phyloP scores from a whole-genome alignment of 1,140 invertebrate species.

The Drosophila trapezifrons region DNA sequence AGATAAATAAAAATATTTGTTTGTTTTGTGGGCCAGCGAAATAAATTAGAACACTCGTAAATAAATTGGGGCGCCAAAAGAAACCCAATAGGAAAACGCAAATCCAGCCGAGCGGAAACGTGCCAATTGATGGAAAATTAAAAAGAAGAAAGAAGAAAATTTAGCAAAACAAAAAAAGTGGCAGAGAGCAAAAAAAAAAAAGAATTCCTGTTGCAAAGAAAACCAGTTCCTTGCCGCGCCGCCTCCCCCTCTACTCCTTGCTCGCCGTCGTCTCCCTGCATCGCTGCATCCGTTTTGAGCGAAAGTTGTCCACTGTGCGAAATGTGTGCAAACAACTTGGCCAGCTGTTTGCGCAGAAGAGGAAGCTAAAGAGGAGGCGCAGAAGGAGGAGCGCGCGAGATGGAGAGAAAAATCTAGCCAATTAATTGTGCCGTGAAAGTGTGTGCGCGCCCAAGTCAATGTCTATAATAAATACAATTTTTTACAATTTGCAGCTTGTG shows the following conservation, averaged over 20 bases:
- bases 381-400: neutral
- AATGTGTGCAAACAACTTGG: conserved; percentile 68
- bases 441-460: conserved; percentile 44
- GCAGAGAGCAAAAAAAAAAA: conserved; percentile 10
- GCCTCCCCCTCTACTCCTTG: neutral
- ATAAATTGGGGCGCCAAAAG: conserved; percentile 47
- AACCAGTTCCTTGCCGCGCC: conserved; percentile 56
- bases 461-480: conserved; percentile 75
- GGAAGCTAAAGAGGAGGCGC: neutral
- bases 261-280: conserved; percentile 19
- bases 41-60: conserved; percentile 71
- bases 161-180: conserved; percentile 18
- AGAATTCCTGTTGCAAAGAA: conserved; percentile 70
- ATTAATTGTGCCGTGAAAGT: conserved; percentile 77
- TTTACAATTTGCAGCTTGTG: conserved; percentile 66
- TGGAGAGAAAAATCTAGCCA: conserved; percentile 67
- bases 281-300: conserved; percentile 77
- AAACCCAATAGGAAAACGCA: conserved; percentile 23
- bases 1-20: conserved; percentile 64
- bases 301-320: conserved; percentile 67
- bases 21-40: conserved; percentile 72
- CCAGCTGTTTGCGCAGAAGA: conserved; percentile 60
- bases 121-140: conserved; percentile 58
- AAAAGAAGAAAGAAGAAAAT: conserved; percentile 8
- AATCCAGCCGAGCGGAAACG: conserved; percentile 46